These are phyloP conservation scores for Odontomachus brunneus DNA, from an alignment of 1,140 invertebrate species.

Conservation along the genomic window DNA sequence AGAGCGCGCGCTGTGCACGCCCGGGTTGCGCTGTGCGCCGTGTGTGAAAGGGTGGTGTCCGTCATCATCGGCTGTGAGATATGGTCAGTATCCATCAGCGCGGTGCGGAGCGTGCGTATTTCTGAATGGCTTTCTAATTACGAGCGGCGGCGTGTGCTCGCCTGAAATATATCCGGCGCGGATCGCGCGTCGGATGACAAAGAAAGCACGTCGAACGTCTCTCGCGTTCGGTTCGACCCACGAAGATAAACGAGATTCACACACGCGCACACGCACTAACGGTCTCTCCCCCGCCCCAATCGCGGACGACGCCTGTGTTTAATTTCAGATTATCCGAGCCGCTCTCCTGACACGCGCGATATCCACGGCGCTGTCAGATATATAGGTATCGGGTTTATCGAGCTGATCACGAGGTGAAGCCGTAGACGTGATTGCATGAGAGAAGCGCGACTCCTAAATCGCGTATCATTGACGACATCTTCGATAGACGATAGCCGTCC, in stretches of 20 bases:
- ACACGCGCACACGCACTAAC: background rate
- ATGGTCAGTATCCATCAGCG: constrained; percentile 73
- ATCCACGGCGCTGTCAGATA: background rate
- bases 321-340: constrained; percentile 40
- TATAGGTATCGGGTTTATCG: background rate
- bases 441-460: background rate
- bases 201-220: constrained; percentile 58
- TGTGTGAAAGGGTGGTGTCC: constrained; percentile 64
- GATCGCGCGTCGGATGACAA: constrained; percentile 59
- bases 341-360: constrained; percentile 9
- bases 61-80: constrained; percentile 66
- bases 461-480: background rate
- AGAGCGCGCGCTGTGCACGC: constrained; percentile 10
- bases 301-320: constrained; percentile 25
- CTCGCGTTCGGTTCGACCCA: constrained; percentile 22
- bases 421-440: background rate
- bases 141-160: constrained; percentile 58
- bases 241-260: constrained; percentile 53
- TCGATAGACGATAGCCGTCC: background rate
- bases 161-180: constrained; percentile 68
- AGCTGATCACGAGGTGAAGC: background rate
- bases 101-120: constrained; percentile 64
- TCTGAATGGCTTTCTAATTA: constrained; percentile 75
- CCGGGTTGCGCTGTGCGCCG: constrained; percentile 56
- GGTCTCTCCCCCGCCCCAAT: background rate